Conservation (phyloP, 2,113 vertebrate genomes). For the Cyanistes caeruleus region DNA sequence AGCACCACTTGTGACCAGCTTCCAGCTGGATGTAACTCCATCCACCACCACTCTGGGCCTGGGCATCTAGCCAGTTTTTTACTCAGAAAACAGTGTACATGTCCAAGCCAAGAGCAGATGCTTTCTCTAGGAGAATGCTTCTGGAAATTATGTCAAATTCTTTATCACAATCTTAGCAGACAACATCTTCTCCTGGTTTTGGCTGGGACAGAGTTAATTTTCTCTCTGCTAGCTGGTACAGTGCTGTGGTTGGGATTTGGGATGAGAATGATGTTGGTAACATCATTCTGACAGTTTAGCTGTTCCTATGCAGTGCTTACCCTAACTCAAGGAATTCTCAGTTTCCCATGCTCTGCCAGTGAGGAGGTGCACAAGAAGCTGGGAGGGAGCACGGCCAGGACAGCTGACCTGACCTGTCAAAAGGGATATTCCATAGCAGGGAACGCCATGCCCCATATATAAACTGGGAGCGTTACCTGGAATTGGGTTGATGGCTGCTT, state of each 20-base stretch:
- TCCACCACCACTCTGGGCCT: background rate
- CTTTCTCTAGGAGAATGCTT: background rate
- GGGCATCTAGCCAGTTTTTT: background rate
- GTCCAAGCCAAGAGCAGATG: background rate
- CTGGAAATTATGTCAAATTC: background rate
- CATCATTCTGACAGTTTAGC: too few species aligned
- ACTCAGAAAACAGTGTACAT: background rate
- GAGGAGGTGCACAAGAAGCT: background rate
- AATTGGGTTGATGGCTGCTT: background rate
- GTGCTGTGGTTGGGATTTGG: background rate
- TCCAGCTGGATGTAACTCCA: background rate
- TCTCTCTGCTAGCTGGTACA: background rate
- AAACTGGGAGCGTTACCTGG: background rate
- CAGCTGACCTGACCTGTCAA: background rate
- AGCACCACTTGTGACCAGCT: accelerated
- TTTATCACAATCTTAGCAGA: background rate
- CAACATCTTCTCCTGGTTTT: background rate
- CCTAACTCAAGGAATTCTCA: background rate
- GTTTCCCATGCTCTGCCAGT: background rate
- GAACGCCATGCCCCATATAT: background rate
- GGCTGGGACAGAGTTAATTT: background rate
- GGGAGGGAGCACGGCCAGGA: background rate
- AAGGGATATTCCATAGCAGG: background rate
- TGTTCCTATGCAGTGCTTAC: background rate
- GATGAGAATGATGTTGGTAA: background rate